Evolutionary conservation across 2,797 vertebrate species (phyloP), one percentile per base, ranked within the genome.

Genomic region (Tauraco hartlaubi): DNA sequence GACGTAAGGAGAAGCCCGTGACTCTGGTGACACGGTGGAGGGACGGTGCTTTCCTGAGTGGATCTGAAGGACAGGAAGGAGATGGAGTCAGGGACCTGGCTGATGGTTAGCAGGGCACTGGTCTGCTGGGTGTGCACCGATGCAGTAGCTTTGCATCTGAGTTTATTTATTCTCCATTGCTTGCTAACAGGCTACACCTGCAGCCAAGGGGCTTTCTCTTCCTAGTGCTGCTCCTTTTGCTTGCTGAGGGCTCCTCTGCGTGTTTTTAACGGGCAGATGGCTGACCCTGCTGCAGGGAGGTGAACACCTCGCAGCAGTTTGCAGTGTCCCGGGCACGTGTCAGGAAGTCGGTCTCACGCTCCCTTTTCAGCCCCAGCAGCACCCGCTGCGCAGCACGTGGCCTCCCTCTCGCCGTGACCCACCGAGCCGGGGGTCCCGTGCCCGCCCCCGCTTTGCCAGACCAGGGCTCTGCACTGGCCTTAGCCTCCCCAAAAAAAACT

Each of bases 81-180:
- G 19, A 76, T 10, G 37, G 49, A 80, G 59, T 25, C 33, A 37
- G 49, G 18, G 11, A 66, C 25, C 52, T 17, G 21, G 37, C 63
- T 52, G 64, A 13, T 28, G 11, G 37, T 31, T 28, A 44, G 52
- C 48, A 29, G n/a, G n/a, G 6, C 56, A 19, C 35, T 16, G 21
- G 7, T 41, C 35, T n/a, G 21, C 51, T 5, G 0, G 0, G 0
- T 35, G 25, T 54, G 23, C 22, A 12, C 15, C 26, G 13, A 5
- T 5, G 26, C 61, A 35, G 29, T 4, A 41, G 29, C 12, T 85
- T 55, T 71, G 25, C n/a, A 49, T 29, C 31, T 8, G 13, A 26
- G 46, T 79, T 68, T 25, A 11, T 44, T 29, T 69, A 6, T 33
- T 15, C 41, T 29, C 46, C 2, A 0, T 9, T 49, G 37, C 59